Evolutionary conservation across 2,888 invertebrate species (phyloP).

Genomic region (Arenicola marina): DNA sequence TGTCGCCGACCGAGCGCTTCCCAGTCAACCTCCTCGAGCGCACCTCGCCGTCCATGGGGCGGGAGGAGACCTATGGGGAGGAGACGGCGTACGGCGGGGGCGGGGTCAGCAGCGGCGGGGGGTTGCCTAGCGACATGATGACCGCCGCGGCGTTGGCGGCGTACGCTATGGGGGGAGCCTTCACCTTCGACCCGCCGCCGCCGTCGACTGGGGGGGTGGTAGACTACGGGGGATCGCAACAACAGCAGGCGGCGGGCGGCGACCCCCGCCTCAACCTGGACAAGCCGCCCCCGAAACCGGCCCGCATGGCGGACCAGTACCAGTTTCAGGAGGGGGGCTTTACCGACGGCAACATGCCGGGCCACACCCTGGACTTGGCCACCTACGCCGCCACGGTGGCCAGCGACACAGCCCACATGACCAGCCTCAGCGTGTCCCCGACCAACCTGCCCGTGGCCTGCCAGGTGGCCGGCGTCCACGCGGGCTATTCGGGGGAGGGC

Average conservation of each 20-base stretch:
- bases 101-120: not conserved
- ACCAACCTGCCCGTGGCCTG: conserved; percentile 31
- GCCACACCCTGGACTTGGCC: conserved; percentile 47
- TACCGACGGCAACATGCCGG: not conserved
- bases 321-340: conserved; percentile 13
- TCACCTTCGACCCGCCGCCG: not conserved
- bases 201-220: no score
- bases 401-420: conserved; percentile 57
- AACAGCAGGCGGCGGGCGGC: no score
- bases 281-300: conserved; percentile 28
- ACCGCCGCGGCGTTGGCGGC: not conserved
- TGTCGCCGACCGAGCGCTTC: conserved; percentile 49
- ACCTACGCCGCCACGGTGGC: conserved; percentile 59
- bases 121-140: not conserved
- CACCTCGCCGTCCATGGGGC: not conserved
- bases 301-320: conserved; percentile 18
- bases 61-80: conserved; percentile 8
- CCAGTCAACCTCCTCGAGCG: conserved; percentile 47
- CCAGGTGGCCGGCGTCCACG: conserved; percentile 6
- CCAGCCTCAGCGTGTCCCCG: conserved; percentile 57
- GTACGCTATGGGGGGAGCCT: not conserved
- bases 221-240: no score
- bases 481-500: conserved; percentile 39
- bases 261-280: not conserved
- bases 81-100: not conserved